Conservation (phyloP, 2,888 invertebrate genomes). For the Amiota minor region DNA sequence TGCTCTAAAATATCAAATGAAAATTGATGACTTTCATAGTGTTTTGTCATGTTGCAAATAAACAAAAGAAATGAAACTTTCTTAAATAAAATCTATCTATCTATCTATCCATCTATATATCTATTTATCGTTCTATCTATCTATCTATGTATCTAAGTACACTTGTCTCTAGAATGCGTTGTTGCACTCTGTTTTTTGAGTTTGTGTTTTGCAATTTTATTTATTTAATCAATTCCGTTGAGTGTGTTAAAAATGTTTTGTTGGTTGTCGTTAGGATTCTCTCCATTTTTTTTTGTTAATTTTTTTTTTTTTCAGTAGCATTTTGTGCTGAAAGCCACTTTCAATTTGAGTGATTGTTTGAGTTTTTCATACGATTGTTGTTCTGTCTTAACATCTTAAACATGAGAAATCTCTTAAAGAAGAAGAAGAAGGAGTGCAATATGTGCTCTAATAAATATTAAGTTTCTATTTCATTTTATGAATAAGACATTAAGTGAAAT, state of each 20-base stretch:
- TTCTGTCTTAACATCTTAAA: too few relatives aligned
- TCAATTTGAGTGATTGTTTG: constrained; percentile 59
- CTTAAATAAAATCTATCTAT: constrained; percentile 46
- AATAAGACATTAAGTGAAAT: too few relatives aligned
- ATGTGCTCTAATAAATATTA: too few relatives aligned
- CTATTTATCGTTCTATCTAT: too few relatives aligned
- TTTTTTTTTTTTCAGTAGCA: constrained; percentile 41
- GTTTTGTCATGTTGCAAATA: constrained; percentile 54
- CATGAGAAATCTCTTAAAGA: too few relatives aligned
- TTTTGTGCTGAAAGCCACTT: constrained; percentile 56
- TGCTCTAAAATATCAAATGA: constrained; percentile 63
- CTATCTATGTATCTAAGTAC: neutral
- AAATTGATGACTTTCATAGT: constrained; percentile 66
- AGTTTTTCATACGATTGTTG: neutral
- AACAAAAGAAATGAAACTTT: constrained; percentile 56
- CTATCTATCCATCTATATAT: too few relatives aligned
- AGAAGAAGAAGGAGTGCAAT: too few relatives aligned
- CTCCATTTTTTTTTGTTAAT: constrained; percentile 25
- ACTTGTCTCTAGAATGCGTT: constrained; percentile 17
- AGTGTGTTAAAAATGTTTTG: constrained; percentile 62
- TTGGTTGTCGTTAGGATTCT: constrained; percentile 53
- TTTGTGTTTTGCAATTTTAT: constrained; percentile 57
- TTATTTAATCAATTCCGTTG: constrained; percentile 64
- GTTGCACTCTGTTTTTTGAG: constrained; percentile 45
- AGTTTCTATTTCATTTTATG: too few relatives aligned